These are phyloP conservation scores for Cyrtodaria siliqua DNA, from an alignment of 2,888 invertebrate genomes.

Conservation along the genomic window DNA sequence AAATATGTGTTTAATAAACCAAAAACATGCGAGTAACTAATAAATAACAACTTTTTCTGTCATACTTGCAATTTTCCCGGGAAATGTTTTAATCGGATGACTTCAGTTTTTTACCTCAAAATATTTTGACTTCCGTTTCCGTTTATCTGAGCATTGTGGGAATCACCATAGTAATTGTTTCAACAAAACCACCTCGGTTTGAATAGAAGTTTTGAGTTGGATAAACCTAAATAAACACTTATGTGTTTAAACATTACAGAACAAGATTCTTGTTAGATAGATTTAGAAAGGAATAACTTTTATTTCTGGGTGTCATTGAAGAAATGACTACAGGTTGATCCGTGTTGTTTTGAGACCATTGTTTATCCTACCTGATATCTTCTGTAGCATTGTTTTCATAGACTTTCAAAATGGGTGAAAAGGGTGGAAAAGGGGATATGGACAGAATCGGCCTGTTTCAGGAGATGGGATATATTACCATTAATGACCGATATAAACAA, in stretches of 20 bases:
- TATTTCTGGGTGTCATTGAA: not conserved
- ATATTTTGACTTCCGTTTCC: constrained; percentile 39
- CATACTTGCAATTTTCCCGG: constrained; percentile 23
- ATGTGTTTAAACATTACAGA: not conserved
- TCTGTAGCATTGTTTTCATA: too few relatives aligned
- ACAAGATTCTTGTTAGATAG: not conserved
- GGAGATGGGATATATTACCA: constrained; percentile 85
- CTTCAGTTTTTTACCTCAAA: constrained; percentile 4
- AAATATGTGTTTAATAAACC: too few relatives aligned
- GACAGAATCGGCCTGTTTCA: constrained; percentile 85
- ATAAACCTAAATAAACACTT: not conserved
- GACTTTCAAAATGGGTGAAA: constrained; percentile 69
- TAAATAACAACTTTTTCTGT: too few relatives aligned
- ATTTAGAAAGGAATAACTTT: not conserved
- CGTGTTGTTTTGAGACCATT: too few relatives aligned
- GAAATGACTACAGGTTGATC: too few relatives aligned
- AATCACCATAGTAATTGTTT: constrained; percentile 80
- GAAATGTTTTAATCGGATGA: constrained; percentile 31
- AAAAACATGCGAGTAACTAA: too few relatives aligned
- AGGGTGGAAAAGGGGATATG: constrained; percentile 84
- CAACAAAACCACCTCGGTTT: constrained; percentile 66
- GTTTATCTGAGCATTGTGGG: constrained; percentile 54
- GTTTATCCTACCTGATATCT: too few relatives aligned
- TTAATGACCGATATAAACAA: constrained; percentile 83
- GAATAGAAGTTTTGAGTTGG: not conserved